Conservation (phyloP, 2,797 vertebrate genomes). For the Enteromius thamalakanensis region DNA sequence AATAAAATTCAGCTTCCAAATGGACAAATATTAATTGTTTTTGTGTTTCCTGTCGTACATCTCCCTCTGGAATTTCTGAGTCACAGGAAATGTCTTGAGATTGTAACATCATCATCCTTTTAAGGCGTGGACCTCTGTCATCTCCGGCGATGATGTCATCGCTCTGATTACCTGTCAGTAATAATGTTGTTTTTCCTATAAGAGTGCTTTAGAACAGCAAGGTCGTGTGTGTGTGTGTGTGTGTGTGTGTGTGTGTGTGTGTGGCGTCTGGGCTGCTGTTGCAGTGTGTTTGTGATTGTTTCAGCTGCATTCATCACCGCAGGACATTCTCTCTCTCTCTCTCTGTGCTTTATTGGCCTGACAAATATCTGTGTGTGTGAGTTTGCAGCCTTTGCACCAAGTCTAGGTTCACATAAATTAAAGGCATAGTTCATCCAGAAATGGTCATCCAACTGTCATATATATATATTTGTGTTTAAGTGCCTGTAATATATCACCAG, state of each 20-base stretch:
- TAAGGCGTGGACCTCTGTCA: too few species aligned
- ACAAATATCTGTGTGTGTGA: not conserved
- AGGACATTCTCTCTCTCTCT: not conserved
- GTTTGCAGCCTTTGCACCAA: not conserved
- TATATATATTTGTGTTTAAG: too few species aligned
- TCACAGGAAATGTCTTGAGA: slow-evolving; percentile 9
- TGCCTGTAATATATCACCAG: too few species aligned
- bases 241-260: too few species aligned
- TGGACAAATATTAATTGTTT: not conserved
- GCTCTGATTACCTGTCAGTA: not conserved
- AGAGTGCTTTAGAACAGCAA: not conserved
- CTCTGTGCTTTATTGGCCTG: not conserved
- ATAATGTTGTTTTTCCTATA: not conserved
- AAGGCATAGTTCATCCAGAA: not conserved
- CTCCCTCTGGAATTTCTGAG: slow-evolving; percentile 11
- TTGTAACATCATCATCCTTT: slow-evolving; percentile 1
- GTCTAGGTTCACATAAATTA: not conserved
- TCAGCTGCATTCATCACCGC: slow-evolving; percentile 4
- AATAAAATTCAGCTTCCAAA: not conserved
- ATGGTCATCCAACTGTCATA: too few species aligned
- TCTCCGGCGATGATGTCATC: slow-evolving; percentile 16
- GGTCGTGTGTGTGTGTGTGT: not conserved
- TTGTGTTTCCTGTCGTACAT: not conserved
- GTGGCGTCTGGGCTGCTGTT: not conserved
- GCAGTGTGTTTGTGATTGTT: not conserved